phyloP scores from a whole-genome alignment of 1,140 invertebrate genomes.

The Dysdera silvatica region DNA sequence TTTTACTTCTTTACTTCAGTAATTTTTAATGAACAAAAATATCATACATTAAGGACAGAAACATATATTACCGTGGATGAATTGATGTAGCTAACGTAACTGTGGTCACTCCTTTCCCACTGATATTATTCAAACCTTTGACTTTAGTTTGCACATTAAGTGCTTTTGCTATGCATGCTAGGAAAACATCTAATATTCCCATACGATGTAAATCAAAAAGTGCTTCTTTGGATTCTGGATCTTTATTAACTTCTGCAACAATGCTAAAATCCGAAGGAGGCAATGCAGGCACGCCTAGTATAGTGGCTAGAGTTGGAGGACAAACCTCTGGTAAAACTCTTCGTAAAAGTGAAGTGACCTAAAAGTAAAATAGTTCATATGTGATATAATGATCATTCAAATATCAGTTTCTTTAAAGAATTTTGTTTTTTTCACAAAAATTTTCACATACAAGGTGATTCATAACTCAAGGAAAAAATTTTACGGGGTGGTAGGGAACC shows the following conservation, averaged over 20 bases:
- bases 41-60: no score
- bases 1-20: no score
- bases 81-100: conserved; percentile 36
- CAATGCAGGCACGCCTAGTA: conserved; percentile 58
- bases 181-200: conserved; percentile 69
- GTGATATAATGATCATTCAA: background rate
- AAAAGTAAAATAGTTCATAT: conserved; percentile 8
- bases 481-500: no score
- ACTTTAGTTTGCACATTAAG: conserved; percentile 78
- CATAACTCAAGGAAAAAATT: no score
- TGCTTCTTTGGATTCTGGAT: conserved; percentile 44
- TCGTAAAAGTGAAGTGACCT: conserved; percentile 66
- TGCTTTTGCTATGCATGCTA: conserved; percentile 77
- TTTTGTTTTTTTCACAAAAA: background rate
- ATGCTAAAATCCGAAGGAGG: conserved; percentile 73
- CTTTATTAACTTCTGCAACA: conserved; percentile 29
- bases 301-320: conserved; percentile 47
- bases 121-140: conserved; percentile 53
- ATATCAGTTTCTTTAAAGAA: background rate
- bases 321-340: conserved; percentile 77
- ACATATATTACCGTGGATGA: conserved; percentile 34
- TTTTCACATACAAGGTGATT: no score
- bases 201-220: conserved; percentile 54
- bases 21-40: no score
- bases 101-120: conserved; percentile 53